Evolutionary conservation across 2,113 vertebrate species (phyloP).

Genomic region (Indicator indicator): DNA sequence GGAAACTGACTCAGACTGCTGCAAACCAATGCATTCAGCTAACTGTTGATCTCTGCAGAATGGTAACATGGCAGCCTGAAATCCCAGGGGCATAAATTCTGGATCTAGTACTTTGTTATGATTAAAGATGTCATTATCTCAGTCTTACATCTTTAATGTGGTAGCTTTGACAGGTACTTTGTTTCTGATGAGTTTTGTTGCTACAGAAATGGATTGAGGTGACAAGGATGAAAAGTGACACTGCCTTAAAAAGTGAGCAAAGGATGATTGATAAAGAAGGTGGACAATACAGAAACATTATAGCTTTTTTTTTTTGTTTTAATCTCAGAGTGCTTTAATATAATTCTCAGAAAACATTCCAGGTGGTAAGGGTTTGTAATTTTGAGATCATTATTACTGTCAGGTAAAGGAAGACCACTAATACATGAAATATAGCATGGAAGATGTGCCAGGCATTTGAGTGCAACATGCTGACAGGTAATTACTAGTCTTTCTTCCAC

Average conservation of each 20-base stretch:
- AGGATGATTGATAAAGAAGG: neutral
- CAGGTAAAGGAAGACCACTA: neutral
- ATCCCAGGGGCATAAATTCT: neutral
- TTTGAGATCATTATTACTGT: neutral
- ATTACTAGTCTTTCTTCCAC: neutral
- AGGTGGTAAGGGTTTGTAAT: neutral
- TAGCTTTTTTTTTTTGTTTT: neutral
- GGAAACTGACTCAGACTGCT: neutral
- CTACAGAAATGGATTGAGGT: neutral
- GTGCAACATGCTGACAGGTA: neutral
- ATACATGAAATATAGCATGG: neutral
- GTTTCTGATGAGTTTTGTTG: neutral
- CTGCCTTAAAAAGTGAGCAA: neutral
- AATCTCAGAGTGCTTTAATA: constrained; percentile 7
- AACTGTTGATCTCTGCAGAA: neutral
- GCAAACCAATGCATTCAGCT: neutral
- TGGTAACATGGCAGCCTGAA: neutral
- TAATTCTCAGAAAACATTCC: constrained; percentile 30
- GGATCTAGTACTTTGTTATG: neutral
- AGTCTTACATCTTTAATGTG: neutral
- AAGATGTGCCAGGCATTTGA: neutral
- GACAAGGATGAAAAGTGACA: neutral
- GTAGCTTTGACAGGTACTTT: neutral
- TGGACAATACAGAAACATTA: neutral
- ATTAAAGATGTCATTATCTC: neutral